Evolutionary conservation across 2,113 vertebrate species (phyloP), one percentile per base, ranked within the genome.

Genomic region (Lipophrys pholis): DNA sequence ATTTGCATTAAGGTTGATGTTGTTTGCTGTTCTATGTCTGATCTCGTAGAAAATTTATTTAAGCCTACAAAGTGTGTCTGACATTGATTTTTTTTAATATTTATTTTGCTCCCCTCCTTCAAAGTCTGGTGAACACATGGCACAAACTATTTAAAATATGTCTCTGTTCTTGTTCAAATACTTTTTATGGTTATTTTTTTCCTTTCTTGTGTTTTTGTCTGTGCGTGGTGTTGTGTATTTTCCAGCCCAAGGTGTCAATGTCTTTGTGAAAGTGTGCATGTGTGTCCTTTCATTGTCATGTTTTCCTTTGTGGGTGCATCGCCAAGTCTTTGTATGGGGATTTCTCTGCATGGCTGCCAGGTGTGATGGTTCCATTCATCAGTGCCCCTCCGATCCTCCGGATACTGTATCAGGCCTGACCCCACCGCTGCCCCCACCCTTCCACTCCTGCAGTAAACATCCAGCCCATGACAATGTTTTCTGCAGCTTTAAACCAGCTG

Each of bases 341-440:
- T 73, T 80, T 73, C 58, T 78, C 56, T 38, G 73, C 63, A 53
- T 76, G 62, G 58, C 78, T 84, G 64, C 62, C 81, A 86, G 75
- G 73, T 83, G 78, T 80, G 69, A 80, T 60, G 85, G 69, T 58
- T 81, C 74, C 66, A 69, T 90, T 89, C 80, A 87, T 56, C 7
- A 11, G 16, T 41, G 69, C 80, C 69, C 71, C 58, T 70, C 76
- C 78, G 86, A 85, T 89, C 80, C 84, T 73, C 73, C 5, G 43
- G 83, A 83, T 82, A 71, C 78, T 68, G 41, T 88, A 85, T 89
- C 80, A 85, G 50, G 53, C 70, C 72, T 67, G 71, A 76, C 10
- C 55, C 72, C 4, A 43, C 2, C 7, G 11, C 2, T 5, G 11
- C 45, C 6, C 45, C 8, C 45, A 69, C 3, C 49, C 1, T 5